Evolutionary conservation across 2,888 invertebrate species (phyloP), one percentile per base, ranked within the genome.

Genomic region (Standfussiana lucernea): DNA sequence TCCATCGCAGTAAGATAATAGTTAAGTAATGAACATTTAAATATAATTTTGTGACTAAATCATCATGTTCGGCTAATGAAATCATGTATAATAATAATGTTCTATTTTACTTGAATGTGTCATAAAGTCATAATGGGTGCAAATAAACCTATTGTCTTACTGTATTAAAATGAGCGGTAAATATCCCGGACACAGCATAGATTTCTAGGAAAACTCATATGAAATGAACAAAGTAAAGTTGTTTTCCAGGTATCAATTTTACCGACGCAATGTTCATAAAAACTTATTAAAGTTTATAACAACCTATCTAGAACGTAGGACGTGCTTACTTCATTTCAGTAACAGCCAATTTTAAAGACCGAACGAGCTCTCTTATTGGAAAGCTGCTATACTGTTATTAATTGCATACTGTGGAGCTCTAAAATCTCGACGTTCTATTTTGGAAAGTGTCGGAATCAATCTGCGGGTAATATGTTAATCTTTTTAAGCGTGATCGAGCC

Each of bases 401-500:
- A 91, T 89, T 86, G 88, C 87, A 88, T 89, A 89, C 88, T 87
- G 89, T 81, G 84, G 78, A 86, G 87, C 82, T 85, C 87, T 87
- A 87, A 90, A 91, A 90, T 90, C 84, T 86, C 80, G 73, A 66
- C 80, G 81, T 87, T 82, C 76, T 75, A 92, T 91, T 92, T 91
- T 82, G 75, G 75, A 84, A 86, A 84, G 83, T 89, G 88, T 89
- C 87, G 79, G 83, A 90, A 89, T 90, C 90, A 93, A 92, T 93
- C 90, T 92, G 90, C 82, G 89, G 88, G 89, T 89, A 92, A 91
- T 92, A 93, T 93, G 93, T 93, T 93, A 93, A 94, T 94, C 92
- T 94, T 94, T 93, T 93, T 91, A 92, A 91, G 91, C 91, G 90
- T 92, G 91, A 92, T 92, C 90, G 91, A 92, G 91, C 90, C 89